These are phyloP conservation scores for Drosophila meridionalis DNA, from an alignment of 2,888 invertebrate species.

Conservation along the genomic window DNA sequence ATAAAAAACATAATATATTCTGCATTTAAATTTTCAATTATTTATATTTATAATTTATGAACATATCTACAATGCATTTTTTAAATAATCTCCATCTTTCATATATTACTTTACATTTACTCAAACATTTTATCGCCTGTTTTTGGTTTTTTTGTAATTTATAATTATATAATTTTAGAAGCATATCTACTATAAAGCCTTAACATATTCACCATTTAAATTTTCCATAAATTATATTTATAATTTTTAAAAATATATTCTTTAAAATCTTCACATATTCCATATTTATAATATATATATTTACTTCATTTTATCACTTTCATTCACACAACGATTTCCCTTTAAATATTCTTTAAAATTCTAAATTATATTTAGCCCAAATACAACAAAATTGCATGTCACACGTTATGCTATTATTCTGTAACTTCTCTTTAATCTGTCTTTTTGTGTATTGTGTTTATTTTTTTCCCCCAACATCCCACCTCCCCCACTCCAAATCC, in stretches of 20 bases:
- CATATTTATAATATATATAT: not conserved
- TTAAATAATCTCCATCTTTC: too few relatives aligned
- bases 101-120: too few relatives aligned
- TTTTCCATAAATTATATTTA: not conserved
- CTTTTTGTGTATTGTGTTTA: conserved; percentile 16
- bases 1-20: too few relatives aligned
- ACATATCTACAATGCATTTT: too few relatives aligned
- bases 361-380: conserved; percentile 1
- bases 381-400: conserved; percentile 11
- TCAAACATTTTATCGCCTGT: too few relatives aligned
- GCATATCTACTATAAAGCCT: too few relatives aligned
- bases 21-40: too few relatives aligned
- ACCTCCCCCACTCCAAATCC: conserved; percentile 32
- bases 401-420: conserved; percentile 12
- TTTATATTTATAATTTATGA: too few relatives aligned
- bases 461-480: not conserved
- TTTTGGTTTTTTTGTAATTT: too few relatives aligned
- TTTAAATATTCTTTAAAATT: too few relatives aligned
- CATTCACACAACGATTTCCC: not conserved
- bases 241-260: not conserved
- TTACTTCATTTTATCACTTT: not conserved
- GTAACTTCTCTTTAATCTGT: not conserved
- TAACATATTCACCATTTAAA: not conserved
- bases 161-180: too few relatives aligned
- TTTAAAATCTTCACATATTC: not conserved